Percentiles rank a stretch among this genome's conserved stretches.
These are phyloP conservation scores for Calliopsis andreniformis DNA, from an alignment of 1,140 invertebrate species.

Conservation along the genomic window DNA sequence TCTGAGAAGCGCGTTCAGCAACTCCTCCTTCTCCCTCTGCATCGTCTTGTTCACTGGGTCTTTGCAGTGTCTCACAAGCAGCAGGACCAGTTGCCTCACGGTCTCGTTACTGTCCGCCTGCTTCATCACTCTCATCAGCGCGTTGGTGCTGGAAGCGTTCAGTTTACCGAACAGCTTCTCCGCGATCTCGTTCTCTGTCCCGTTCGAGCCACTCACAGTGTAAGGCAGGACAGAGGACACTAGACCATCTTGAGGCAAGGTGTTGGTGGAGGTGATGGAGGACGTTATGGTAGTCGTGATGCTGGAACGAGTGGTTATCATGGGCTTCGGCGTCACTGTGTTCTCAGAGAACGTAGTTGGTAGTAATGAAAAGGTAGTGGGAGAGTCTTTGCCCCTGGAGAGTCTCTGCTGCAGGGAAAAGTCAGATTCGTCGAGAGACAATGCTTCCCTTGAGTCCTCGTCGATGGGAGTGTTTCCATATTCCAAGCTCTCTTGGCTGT, in stretches of 20 bases:
- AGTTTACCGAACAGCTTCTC: constrained; percentile 88
- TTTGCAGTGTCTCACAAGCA: constrained; percentile 89
- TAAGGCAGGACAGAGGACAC: constrained; percentile 39
- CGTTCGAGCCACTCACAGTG: constrained; percentile 7
- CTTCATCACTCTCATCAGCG: constrained; percentile 90
- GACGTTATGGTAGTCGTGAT: constrained; percentile 73
- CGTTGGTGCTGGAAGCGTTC: constrained; percentile 87
- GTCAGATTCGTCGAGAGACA: constrained; percentile 45
- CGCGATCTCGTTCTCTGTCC: constrained; percentile 74
- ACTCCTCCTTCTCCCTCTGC: constrained; percentile 85
- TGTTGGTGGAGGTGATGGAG: constrained; percentile 67
- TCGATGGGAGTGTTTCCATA: constrained; percentile 57
- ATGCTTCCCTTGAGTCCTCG: background rate
- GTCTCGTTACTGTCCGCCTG: constrained; percentile 89
- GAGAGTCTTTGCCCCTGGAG: constrained; percentile 73
- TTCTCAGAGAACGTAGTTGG: constrained; percentile 67
- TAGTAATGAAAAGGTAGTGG: constrained; percentile 76
- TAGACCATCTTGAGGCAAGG: constrained; percentile 37
- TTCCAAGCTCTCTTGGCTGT: constrained; percentile 24
- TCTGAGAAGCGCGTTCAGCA: constrained; percentile 86
- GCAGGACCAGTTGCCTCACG: constrained; percentile 87
- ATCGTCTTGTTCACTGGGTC: constrained; percentile 84
- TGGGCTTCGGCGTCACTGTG: constrained; percentile 69
- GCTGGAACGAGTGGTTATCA: constrained; percentile 68
- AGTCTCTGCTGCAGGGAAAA: background rate